phyloP scores from a whole-genome alignment of 2,888 invertebrate genomes.

The Gymnocheta viridis region DNA sequence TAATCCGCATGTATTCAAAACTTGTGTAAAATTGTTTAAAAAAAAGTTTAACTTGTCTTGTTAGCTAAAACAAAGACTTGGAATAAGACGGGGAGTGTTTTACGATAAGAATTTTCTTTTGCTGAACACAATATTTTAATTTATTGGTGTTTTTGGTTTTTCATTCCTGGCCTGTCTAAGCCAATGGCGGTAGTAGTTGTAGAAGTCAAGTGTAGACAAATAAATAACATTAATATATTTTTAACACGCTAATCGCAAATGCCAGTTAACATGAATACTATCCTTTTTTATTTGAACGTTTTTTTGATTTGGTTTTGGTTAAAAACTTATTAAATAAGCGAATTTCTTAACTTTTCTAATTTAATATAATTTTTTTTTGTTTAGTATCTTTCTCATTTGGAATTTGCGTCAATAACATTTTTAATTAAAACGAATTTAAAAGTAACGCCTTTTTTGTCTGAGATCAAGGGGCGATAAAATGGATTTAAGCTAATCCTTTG shows the following conservation, averaged over 20 bases:
- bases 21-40: constrained; percentile 35
- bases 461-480: constrained; percentile 3
- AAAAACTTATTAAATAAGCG: constrained; percentile 51
- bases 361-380: not conserved
- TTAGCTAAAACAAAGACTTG: not conserved
- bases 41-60: constrained; percentile 47
- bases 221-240: constrained; percentile 66
- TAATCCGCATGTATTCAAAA: constrained; percentile 62
- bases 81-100: not conserved
- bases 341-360: constrained; percentile 55
- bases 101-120: constrained; percentile 43
- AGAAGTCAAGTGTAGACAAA: constrained; percentile 66
- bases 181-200: not conserved
- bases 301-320: constrained; percentile 27
- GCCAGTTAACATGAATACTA: constrained; percentile 43
- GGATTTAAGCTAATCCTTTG: constrained; percentile 29
- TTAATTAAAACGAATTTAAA: constrained; percentile 51
- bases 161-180: not conserved
- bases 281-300: constrained; percentile 16
- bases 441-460: constrained; percentile 33
- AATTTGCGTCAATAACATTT: constrained; percentile 11
- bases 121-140: constrained; percentile 1
- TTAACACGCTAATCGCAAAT: constrained; percentile 68
- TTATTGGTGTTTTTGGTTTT: constrained; percentile 12
- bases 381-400: not conserved